A percentile compares a stretch with the other conserved stretches of the same genome.
These are phyloP conservation scores for Coregonus sp. DNA, from an alignment of 2,797 vertebrate species.

Conservation along the genomic window DNA sequence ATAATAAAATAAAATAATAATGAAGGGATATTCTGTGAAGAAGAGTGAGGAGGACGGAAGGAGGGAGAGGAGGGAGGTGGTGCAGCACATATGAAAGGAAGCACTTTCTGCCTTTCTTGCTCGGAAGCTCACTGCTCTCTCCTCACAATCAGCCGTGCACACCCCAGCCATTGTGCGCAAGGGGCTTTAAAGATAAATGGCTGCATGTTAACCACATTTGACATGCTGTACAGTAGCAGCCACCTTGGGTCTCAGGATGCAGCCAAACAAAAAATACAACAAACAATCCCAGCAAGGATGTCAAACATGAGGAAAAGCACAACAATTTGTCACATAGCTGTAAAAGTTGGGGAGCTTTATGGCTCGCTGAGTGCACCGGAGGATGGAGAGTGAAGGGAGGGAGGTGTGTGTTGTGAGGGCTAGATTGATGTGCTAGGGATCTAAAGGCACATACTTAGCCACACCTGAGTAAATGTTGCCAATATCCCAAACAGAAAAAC, in stretches of 20 bases:
- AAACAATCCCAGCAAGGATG: conserved; percentile 73
- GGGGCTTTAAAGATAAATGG: conserved; percentile 81
- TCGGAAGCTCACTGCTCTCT: conserved; percentile 40
- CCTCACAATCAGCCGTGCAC: conserved; percentile 59
- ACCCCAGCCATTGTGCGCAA: conserved; percentile 68
- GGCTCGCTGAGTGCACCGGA: conserved; percentile 15
- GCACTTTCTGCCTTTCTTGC: conserved; percentile 56
- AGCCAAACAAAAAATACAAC: conserved; percentile 66
- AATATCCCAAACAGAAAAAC: too few species aligned
- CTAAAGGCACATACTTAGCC: background rate
- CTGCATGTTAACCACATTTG: conserved; percentile 79
- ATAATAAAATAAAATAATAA: conserved; percentile 54
- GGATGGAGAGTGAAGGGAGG: background rate
- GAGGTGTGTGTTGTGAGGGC: too few species aligned
- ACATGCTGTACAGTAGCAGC: conserved; percentile 81
- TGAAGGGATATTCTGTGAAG: conserved; percentile 43
- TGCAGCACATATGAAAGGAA: conserved; percentile 24
- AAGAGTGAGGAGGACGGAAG: background rate
- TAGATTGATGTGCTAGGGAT: background rate
- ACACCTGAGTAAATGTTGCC: background rate
- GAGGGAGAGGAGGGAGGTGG: conserved; percentile 4
- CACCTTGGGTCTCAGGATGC: conserved; percentile 76
- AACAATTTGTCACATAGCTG: conserved; percentile 82
- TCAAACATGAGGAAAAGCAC: conserved; percentile 62
- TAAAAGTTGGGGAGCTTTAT: conserved; percentile 79